Evolutionary conservation across 2,797 vertebrate species (phyloP).

Genomic region (Acanthopagrus latus): DNA sequence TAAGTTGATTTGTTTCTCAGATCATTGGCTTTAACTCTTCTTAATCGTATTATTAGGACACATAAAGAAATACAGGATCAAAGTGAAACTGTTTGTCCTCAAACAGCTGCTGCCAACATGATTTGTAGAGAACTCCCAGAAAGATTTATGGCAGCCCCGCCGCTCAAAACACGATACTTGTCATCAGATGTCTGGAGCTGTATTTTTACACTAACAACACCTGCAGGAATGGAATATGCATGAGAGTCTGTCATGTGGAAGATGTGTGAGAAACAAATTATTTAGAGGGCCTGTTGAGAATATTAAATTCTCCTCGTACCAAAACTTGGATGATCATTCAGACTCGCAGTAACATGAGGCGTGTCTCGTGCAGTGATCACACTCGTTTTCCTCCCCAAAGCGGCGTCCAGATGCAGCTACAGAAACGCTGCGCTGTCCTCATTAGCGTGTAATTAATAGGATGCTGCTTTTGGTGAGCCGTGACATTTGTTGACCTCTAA

Average conservation of each 20-base stretch:
- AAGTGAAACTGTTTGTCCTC: conserved; percentile 35
- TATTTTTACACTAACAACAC: conserved; percentile 62
- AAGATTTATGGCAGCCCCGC: conserved; percentile 32
- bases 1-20: neutral
- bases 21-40: conserved; percentile 16
- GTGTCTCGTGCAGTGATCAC: neutral
- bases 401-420: neutral
- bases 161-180: conserved; percentile 65
- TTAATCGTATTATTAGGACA: neutral
- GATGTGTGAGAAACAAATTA: conserved; percentile 31
- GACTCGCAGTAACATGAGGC: neutral
- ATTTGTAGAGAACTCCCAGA: conserved; percentile 49
- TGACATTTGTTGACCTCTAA: conserved; percentile 34
- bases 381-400: neutral
- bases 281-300: neutral
- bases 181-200: conserved; percentile 64
- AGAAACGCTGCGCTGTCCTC: neutral
- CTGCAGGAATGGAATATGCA: conserved; percentile 39
- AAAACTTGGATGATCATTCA: neutral
- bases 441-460: conserved; percentile 11
- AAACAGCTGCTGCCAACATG: conserved; percentile 35
- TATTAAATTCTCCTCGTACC: neutral
- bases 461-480: conserved; percentile 16
- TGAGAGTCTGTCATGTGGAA: conserved; percentile 23
- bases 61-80: conserved; percentile 6